A percentile compares a stretch with the other conserved stretches of the same genome.
These are phyloP conservation scores for Dynastes grantii DNA, from an alignment of 2,888 invertebrate species.

Conservation along the genomic window DNA sequence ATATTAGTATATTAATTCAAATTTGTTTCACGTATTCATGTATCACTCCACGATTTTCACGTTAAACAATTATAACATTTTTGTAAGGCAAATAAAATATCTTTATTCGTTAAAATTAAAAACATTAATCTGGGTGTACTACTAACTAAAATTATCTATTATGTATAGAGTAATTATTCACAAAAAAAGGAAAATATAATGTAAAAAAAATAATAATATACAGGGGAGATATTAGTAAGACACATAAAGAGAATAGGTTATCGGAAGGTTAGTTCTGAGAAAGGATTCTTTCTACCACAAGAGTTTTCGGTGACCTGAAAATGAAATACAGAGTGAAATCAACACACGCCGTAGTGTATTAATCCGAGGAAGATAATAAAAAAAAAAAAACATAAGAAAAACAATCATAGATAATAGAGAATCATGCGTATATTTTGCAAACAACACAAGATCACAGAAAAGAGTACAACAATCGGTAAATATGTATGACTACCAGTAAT, in stretches of 20 bases:
- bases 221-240: conserved; percentile 31
- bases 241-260: conserved; percentile 4
- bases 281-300: conserved; percentile 71
- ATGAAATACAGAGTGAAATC: conserved; percentile 71
- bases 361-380: conserved; percentile 49
- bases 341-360: conserved; percentile 42
- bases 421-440: conserved; percentile 60
- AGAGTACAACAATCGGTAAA: conserved; percentile 62
- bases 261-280: conserved; percentile 29
- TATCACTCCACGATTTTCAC: too few relatives aligned
- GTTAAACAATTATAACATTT: too few relatives aligned
- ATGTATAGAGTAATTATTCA: too few relatives aligned
- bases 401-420: conserved; percentile 57
- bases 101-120: too few relatives aligned
- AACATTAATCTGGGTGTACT: too few relatives aligned
- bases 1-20: too few relatives aligned
- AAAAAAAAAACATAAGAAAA: conserved; percentile 61
- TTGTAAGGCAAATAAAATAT: too few relatives aligned
- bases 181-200: background rate
- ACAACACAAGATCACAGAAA: conserved; percentile 52
- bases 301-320: conserved; percentile 78
- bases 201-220: conserved; percentile 17
- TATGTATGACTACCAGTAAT: background rate
- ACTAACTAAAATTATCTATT: too few relatives aligned
- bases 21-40: too few relatives aligned